Conservation (phyloP, 37 sponge, comb jelly and placozoan genomes). For the Ianthella basta region DNA sequence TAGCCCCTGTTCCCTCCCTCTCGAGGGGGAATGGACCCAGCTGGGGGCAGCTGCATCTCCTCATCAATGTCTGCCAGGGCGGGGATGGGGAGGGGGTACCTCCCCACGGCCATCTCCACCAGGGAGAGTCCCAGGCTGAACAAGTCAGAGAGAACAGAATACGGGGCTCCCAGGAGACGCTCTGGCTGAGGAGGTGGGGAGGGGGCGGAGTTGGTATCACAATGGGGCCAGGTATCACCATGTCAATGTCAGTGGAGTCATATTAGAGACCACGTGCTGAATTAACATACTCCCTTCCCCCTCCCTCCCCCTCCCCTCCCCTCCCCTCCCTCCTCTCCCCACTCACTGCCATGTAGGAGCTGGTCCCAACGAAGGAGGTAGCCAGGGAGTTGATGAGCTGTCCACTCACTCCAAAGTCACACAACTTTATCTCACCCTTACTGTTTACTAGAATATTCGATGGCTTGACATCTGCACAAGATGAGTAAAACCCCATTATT, state of each 20-base stretch:
- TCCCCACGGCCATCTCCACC: slow-evolving; percentile 96
- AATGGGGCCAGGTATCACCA: too few species aligned
- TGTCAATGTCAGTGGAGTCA: too few species aligned
- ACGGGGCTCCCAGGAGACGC: slow-evolving; percentile 81
- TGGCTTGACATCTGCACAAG: slow-evolving; percentile 92
- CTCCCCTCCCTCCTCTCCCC: not conserved
- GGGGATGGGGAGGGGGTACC: slow-evolving; percentile 93
- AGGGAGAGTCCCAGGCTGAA: slow-evolving; percentile 95
- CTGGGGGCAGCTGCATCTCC: slow-evolving; percentile 76
- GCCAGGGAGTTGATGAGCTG: slow-evolving; percentile 94
- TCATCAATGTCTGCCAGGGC: slow-evolving; percentile 60
- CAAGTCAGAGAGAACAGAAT: slow-evolving; percentile 91
- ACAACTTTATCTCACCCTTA: slow-evolving; percentile 93
- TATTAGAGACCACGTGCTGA: not conserved
- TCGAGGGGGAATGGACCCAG: slow-evolving; percentile 40
- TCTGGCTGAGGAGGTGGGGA: slow-evolving; percentile 75
- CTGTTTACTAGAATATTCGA: slow-evolving; percentile 95
- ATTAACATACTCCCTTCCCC: not conserved
- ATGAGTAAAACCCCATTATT: not conserved
- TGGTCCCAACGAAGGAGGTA: slow-evolving; percentile 94
- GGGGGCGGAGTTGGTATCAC: not conserved
- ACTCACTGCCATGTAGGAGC: slow-evolving; percentile 98
- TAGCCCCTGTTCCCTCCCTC: slow-evolving; percentile 20
- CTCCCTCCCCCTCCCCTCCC: not conserved
- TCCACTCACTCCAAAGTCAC: slow-evolving; percentile 99